These are phyloP conservation scores for Eurystomus glaucurus DNA, from an alignment of 2,797 vertebrate genomes.

Conservation along the genomic window DNA sequence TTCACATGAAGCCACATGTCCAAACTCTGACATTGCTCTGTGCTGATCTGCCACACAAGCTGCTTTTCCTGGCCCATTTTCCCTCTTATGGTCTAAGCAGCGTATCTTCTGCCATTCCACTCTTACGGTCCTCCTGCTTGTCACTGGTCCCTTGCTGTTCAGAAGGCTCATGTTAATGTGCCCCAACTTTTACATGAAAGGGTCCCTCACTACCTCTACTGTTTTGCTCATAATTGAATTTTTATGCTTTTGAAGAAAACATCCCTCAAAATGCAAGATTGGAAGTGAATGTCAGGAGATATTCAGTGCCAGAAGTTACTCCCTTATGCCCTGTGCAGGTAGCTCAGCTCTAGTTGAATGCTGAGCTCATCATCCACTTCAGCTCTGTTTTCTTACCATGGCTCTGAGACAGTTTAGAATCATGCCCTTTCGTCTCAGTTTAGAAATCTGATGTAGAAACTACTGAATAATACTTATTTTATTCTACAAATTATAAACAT, in stretches of 20 bases:
- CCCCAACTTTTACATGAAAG: not conserved
- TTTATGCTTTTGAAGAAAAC: not conserved
- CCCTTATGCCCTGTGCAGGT: not conserved
- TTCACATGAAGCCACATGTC: not conserved
- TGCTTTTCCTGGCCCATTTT: not conserved
- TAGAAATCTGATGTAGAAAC: not conserved
- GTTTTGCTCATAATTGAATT: not conserved
- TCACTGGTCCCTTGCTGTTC: not conserved
- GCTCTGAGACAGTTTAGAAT: not conserved
- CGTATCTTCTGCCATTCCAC: not conserved
- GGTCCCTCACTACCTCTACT: not conserved
- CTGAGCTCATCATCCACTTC: not conserved
- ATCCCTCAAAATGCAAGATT: not conserved
- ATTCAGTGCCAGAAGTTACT: not conserved
- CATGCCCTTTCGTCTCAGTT: not conserved
- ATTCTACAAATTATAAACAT: not conserved
- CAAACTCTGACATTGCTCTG: not conserved
- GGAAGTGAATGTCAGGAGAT: not conserved
- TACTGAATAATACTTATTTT: not conserved
- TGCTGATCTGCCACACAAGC: not conserved
- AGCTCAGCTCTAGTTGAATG: not conserved
- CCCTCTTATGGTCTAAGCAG: not conserved
- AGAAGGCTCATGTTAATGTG: not conserved
- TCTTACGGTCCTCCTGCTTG: not conserved
- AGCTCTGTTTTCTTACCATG: not conserved